Evolutionary conservation across 2,113 vertebrate species (phyloP), one percentile per base, ranked within the genome.

Genomic region (Colaptes auratus): DNA sequence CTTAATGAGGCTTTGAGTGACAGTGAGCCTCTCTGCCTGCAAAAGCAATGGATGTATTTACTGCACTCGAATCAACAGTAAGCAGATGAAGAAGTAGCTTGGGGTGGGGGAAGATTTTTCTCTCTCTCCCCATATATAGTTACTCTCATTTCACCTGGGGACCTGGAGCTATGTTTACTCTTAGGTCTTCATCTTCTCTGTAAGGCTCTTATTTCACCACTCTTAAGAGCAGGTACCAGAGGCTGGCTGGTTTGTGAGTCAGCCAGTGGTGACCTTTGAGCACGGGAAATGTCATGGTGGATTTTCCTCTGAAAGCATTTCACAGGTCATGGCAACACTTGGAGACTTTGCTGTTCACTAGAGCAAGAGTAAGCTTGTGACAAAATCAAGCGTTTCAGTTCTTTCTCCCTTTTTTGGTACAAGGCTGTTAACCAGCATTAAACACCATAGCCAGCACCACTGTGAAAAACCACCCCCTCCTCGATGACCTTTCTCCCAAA

Each of bases 1-100:
- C 56, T 88, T 82, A 88, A 77, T 65, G 58, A 91, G 33, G 24
- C 71, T 93, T 91, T 77, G 72, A 89, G 67, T 81, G 36, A 50
- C 67, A 88, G 42, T 23, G 21, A 74, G 12, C 16, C 58, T 48
- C 31, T 64, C 35, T 67, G 30, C 30, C 16, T 61, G 53, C 42
- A 46, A 60, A 82, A 77, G 18, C 35, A 86, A 61, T 0, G 2
- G 9, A 53, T 46, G 13, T 58, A 67, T 88, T 92, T 60, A 31
- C 7, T 58, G 13, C 48, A 36, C 71, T 60, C 85, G 28, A 85
- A 74, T 60, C 63, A 66, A 50, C 44, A 46, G 39, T 63, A 46
- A 56, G 16, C 53, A 86, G 16, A 73, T 66, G 16, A 63, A 46
- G 17, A 76, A 63, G 15, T 46, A 80, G n/a, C 15, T 12, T 48